Conservation (phyloP, 2,113 vertebrate species). For the Anser cygnoides region DNA sequence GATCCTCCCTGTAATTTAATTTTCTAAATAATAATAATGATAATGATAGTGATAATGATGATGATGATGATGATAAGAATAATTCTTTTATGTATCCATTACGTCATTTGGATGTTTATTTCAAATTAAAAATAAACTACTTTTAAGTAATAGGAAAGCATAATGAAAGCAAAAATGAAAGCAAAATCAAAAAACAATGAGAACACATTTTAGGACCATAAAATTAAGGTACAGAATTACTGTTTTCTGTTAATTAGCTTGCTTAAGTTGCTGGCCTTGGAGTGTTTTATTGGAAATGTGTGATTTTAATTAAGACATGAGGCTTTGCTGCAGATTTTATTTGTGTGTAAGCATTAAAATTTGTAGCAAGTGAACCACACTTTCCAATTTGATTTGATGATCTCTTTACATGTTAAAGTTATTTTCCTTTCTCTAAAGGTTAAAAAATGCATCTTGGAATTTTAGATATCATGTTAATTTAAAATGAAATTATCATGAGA, state of each 20-base stretch:
- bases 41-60: too few species aligned
- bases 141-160: too few species aligned
- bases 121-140: too few species aligned
- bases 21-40: not conserved
- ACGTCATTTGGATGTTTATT: too few species aligned
- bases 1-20: not conserved
- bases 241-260: not conserved
- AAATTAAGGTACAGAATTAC: not conserved
- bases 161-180: too few species aligned
- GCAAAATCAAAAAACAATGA: too few species aligned
- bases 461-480: not conserved
- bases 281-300: not conserved
- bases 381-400: not conserved
- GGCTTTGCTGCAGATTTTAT: not conserved
- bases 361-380: rapidly evolving
- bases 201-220: not conserved
- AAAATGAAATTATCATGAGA: not conserved
- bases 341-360: not conserved
- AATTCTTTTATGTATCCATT: not conserved
- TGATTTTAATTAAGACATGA: not conserved
- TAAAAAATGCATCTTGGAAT: not conserved
- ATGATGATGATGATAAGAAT: too few species aligned
- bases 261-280: not conserved
- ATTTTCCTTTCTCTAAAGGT: not conserved
- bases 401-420: not conserved